Evolutionary conservation across 2,888 invertebrate species (phyloP), one percentile per base, ranked within the genome.

Genomic region (Agapostemon virescens): DNA sequence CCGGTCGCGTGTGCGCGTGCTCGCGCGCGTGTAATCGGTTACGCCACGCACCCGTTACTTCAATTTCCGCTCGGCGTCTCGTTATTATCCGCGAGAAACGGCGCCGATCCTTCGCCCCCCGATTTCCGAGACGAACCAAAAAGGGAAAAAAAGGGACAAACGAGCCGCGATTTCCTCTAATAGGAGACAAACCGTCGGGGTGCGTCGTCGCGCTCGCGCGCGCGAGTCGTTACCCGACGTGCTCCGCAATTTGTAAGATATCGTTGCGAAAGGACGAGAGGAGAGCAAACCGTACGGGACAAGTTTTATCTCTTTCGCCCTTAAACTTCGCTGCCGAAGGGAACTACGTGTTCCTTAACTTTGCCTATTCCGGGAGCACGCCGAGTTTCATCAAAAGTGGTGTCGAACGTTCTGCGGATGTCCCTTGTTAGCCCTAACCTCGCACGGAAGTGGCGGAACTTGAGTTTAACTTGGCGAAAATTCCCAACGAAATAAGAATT

Each of bases 1-100:
- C 75, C 67, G 58, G 15, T 2, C 26, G 17, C 26, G 26, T 26
- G 55, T 55, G 26, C 23, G 26, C 30, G 26, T 55, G 26, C 6
- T 26, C 30, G 52, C 72, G 77, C 75, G 70, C 64, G 69, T 72
- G 58, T 79, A 76, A 80, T 66, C 66, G 70, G 67, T 68, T 67
- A 71, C 67, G 74, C 81, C 63, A 69, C 67, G 76, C 81, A 71
- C 74, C 68, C 63, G 82, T 66, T 81, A 69, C 73, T 23, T 61
- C 69, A 61, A 63, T 38, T 72, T 83, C 69, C 55, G 49, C 63
- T 74, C 36, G 33, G 36, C 70, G 23, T 68, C 68, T 74, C 77
- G 70, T 70, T 71, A 61, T 69, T 67, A 23, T 45, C 64, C 58
- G 11, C n/a, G 55, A 55, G 26, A 30, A 36, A 33, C 33, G 42